A percentile compares a stretch with the other conserved stretches of the same genome.
These are phyloP conservation scores for Orgyia antiqua DNA, from an alignment of 2,888 invertebrate species.

Conservation along the genomic window DNA sequence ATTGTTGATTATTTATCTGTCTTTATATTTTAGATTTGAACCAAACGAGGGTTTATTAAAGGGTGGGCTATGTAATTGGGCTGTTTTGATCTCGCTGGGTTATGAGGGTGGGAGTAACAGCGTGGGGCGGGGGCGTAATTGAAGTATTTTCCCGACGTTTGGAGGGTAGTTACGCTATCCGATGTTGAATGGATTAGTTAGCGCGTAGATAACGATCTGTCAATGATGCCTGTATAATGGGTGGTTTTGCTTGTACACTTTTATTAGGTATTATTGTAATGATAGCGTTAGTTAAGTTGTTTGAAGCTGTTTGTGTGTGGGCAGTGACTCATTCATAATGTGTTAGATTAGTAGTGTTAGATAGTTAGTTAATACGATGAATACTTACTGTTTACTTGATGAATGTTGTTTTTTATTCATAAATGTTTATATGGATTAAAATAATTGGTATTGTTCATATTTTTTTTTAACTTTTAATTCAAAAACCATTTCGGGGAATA, in stretches of 20 bases:
- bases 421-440: too few relatives aligned
- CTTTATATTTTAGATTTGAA: slow-evolving; percentile 58
- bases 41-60: slow-evolving; percentile 65
- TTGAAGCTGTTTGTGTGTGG: slow-evolving; percentile 17
- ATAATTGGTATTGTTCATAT: too few relatives aligned
- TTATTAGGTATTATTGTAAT: slow-evolving; percentile 21
- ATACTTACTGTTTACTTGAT: too few relatives aligned
- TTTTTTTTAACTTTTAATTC: too few relatives aligned
- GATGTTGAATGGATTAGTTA: slow-evolving; percentile 67
- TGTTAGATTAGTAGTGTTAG: slow-evolving; percentile 5
- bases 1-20: slow-evolving; percentile 65
- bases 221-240: slow-evolving; percentile 40
- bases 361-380: too few relatives aligned
- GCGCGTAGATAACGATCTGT: slow-evolving; percentile 59
- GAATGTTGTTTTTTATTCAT: too few relatives aligned
- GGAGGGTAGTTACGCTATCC: slow-evolving; percentile 49
- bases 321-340: slow-evolving; percentile 9
- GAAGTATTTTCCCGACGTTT: slow-evolving; percentile 67
- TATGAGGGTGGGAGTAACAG: slow-evolving; percentile 23
- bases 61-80: slow-evolving; percentile 64
- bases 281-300: slow-evolving; percentile 23
- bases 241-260: slow-evolving; percentile 18
- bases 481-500: too few relatives aligned
- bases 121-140: slow-evolving; percentile 42
- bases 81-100: slow-evolving; percentile 58